Percentiles rank a stretch among this genome's conserved stretches.
These are phyloP conservation scores for Thunnus thynnus DNA, from an alignment of 2,113 vertebrate genomes.

Conservation along the genomic window DNA sequence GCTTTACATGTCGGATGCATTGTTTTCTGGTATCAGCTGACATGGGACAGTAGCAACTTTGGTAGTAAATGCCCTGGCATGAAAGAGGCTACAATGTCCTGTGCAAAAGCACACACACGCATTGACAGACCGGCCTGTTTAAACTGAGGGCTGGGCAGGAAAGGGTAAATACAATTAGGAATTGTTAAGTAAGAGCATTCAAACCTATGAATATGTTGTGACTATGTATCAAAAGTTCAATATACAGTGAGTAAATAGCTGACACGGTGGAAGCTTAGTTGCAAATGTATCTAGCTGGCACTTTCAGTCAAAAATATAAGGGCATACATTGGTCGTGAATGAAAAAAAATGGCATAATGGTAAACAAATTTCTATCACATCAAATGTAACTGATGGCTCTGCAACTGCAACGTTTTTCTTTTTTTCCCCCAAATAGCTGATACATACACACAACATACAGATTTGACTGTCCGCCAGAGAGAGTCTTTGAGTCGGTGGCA, in stretches of 20 bases:
- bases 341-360: slow-evolving; percentile 63
- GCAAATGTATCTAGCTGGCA: slow-evolving; percentile 71
- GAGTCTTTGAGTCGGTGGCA: slow-evolving; percentile 53
- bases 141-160: slow-evolving; percentile 40
- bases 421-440: slow-evolving; percentile 60
- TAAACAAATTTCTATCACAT: slow-evolving; percentile 69
- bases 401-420: slow-evolving; percentile 42
- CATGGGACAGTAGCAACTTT: slow-evolving; percentile 58
- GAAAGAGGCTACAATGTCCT: slow-evolving; percentile 34
- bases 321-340: slow-evolving; percentile 66
- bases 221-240: slow-evolving; percentile 72
- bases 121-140: slow-evolving; percentile 24
- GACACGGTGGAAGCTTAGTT: slow-evolving; percentile 63
- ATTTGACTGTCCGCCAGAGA: slow-evolving; percentile 64
- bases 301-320: slow-evolving; percentile 78
- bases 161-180: slow-evolving; percentile 45
- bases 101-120: slow-evolving; percentile 52
- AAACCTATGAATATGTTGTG: slow-evolving; percentile 74
- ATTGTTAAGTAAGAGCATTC: slow-evolving; percentile 68
- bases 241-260: slow-evolving; percentile 75
- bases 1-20: slow-evolving; percentile 46
- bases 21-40: slow-evolving; percentile 30
- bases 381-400: slow-evolving; percentile 69
- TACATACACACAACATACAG: slow-evolving; percentile 79
- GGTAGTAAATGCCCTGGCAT: slow-evolving; percentile 39